phyloP scores from a whole-genome alignment of 2,888 invertebrate genomes.

The Tuta absoluta region DNA sequence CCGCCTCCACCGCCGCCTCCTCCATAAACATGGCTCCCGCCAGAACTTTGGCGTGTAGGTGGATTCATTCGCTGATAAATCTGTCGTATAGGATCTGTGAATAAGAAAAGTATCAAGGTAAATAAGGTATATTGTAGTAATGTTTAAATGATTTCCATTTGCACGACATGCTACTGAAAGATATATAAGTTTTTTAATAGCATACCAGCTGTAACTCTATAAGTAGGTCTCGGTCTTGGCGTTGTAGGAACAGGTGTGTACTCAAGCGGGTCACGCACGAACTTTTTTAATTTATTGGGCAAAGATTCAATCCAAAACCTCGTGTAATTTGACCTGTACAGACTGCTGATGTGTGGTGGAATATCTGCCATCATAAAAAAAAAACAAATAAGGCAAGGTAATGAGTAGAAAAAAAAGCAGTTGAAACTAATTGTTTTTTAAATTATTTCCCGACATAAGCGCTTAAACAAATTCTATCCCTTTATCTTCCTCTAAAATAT shows the following conservation, averaged over 20 bases:
- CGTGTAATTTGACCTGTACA: constrained; percentile 89
- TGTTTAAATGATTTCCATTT: too few species aligned
- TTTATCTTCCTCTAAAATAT: too few species aligned
- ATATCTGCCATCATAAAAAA: constrained; percentile 81
- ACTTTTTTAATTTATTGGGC: constrained; percentile 85
- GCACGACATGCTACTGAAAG: too few species aligned
- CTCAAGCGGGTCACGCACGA: constrained; percentile 67
- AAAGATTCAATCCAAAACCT: constrained; percentile 92
- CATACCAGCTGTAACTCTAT: background rate
- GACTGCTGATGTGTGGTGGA: constrained; percentile 86
- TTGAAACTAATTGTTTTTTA: background rate
- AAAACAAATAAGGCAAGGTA: background rate
- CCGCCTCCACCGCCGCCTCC: background rate
- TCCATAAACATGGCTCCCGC: background rate
- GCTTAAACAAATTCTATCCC: too few species aligned
- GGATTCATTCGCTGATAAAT: constrained; percentile 41
- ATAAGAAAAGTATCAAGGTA: background rate
- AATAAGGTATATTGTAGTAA: background rate
- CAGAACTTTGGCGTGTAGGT: constrained; percentile 45
- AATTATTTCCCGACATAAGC: too few species aligned
- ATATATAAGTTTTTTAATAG: background rate
- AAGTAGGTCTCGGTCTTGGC: constrained; percentile 33
- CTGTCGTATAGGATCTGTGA: constrained; percentile 1
- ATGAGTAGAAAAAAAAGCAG: background rate
- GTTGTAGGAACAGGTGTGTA: constrained; percentile 57